Evolutionary conservation across 2,888 invertebrate genomes (phyloP).

Genomic region (Drosophila lacicola): DNA sequence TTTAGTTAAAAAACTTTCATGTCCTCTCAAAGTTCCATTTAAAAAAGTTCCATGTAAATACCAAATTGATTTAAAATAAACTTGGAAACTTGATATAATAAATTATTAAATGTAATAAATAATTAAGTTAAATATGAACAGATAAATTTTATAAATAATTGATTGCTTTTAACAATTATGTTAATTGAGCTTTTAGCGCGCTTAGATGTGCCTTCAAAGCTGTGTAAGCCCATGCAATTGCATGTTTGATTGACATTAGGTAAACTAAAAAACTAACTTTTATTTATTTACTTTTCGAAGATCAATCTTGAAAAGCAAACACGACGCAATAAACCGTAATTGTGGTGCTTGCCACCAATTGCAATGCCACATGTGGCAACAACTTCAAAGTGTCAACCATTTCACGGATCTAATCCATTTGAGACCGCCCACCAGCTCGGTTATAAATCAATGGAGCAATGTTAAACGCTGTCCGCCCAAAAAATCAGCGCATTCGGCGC

Average conservation of each 20-base stretch:
- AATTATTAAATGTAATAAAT: too few relatives aligned
- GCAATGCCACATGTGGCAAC: conserved; percentile 14
- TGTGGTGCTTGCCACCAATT: conserved; percentile 2
- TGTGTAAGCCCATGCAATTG: too few relatives aligned
- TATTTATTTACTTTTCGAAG: not conserved
- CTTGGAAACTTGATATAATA: too few relatives aligned
- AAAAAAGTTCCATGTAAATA: too few relatives aligned
- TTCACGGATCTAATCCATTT: conserved; percentile 66
- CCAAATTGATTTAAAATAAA: not conserved
- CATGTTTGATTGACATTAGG: too few relatives aligned
- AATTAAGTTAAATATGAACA: too few relatives aligned
- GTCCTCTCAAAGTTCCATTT: not conserved
- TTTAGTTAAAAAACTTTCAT: not conserved
- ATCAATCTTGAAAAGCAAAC: not conserved
- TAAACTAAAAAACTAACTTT: not conserved
- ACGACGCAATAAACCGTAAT: conserved; percentile 3
- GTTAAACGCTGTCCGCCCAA: conserved; percentile 35
- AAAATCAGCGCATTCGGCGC: conserved; percentile 45
- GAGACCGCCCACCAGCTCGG: conserved; percentile 29
- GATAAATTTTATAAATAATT: too few relatives aligned
- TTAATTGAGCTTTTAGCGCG: too few relatives aligned
- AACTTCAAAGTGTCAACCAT: conserved; percentile 54
- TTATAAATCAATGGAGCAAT: conserved; percentile 64
- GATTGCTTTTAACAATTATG: too few relatives aligned
- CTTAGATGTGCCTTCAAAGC: too few relatives aligned